Conservation (phyloP, 2,888 invertebrate species). For the Lamellibrachia columna region DNA sequence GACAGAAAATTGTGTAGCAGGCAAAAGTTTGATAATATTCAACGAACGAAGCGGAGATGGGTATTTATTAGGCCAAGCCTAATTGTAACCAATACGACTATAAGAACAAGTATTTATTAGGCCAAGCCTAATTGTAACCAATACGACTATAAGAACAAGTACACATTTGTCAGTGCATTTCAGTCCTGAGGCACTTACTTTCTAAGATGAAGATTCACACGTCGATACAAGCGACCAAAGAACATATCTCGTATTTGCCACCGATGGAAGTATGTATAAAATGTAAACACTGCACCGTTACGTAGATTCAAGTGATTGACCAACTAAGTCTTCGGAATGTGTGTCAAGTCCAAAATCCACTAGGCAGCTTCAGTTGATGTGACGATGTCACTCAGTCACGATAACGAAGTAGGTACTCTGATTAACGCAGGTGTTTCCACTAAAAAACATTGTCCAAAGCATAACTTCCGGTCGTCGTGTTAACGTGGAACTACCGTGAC, state of each 20-base stretch:
- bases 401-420: neutral
- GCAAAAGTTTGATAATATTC: too few relatives aligned
- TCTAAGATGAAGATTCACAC: neutral
- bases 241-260: neutral
- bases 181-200: neutral
- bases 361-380: neutral
- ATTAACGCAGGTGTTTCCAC: neutral
- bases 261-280: neutral
- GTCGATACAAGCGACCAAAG: neutral
- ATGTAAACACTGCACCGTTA: neutral
- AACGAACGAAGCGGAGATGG: too few relatives aligned
- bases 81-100: too few relatives aligned
- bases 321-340: neutral
- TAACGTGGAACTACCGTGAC: neutral
- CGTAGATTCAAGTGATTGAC: neutral
- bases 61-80: too few relatives aligned
- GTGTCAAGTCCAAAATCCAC: neutral
- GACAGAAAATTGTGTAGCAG: too few relatives aligned
- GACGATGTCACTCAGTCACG: neutral
- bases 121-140: too few relatives aligned
- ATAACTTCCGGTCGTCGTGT: neutral
- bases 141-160: neutral
- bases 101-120: neutral
- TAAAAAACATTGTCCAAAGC: neutral
- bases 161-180: neutral